Conservation (phyloP, 64 coral and sea anemone species). For the Acropora tenuis region DNA sequence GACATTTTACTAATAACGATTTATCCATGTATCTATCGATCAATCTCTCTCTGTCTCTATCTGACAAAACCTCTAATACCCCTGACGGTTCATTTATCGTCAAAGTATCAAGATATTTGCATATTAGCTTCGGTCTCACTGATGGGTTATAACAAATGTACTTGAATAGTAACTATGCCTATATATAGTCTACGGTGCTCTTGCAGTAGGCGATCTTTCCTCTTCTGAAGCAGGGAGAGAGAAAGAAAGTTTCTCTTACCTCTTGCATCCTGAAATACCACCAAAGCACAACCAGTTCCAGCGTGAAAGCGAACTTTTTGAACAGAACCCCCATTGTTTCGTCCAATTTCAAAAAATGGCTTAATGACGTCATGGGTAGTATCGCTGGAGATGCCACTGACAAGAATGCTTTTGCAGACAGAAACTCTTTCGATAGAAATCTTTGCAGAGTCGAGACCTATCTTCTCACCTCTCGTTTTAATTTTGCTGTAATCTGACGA, state of each 20-base stretch:
- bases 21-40: too few relatives aligned
- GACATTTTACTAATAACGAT: too few relatives aligned
- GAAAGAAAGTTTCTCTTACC: constrained; percentile 24
- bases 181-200: too few relatives aligned
- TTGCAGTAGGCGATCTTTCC: too few relatives aligned
- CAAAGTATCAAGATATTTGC: too few relatives aligned
- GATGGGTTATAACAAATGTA: too few relatives aligned
- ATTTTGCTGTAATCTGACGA: constrained; percentile 57
- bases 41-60: too few relatives aligned
- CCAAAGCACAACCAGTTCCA: constrained; percentile 43
- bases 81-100: too few relatives aligned
- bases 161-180: too few relatives aligned
- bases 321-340: constrained; percentile 56
- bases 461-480: constrained; percentile 47
- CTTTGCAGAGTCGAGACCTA: constrained; percentile 21
- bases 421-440: constrained; percentile 40
- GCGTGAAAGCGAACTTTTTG: constrained; percentile 15
- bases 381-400: constrained; percentile 53
- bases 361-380: constrained; percentile 73
- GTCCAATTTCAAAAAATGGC: constrained; percentile 70
- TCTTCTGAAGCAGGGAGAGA: too few relatives aligned
- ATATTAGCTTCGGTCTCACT: too few relatives aligned
- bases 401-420: constrained; percentile 62
- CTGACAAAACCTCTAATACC: too few relatives aligned
- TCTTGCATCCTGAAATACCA: constrained; percentile 53